These are phyloP conservation scores for Muscidifurax raptorellus DNA, from an alignment of 1,140 invertebrate genomes.

Conservation along the genomic window DNA sequence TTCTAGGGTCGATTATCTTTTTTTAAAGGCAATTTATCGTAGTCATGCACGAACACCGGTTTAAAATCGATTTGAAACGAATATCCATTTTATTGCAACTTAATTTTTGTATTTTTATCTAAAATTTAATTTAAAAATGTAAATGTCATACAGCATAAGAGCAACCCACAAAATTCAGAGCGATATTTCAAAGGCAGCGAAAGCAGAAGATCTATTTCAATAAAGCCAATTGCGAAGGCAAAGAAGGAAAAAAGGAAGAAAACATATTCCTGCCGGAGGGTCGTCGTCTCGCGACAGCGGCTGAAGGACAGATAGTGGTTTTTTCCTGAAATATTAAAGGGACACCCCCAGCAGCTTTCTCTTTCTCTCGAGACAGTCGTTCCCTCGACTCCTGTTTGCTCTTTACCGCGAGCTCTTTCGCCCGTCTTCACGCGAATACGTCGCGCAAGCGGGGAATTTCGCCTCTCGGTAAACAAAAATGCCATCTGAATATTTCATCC, in stretches of 20 bases:
- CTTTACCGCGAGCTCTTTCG: constrained; percentile 40
- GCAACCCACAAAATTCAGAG: neutral
- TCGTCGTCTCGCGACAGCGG: constrained; percentile 45
- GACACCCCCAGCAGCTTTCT: constrained; percentile 17
- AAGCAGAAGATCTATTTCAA: constrained; percentile 55
- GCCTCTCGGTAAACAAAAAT: constrained; percentile 39
- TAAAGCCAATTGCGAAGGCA: constrained; percentile 52
- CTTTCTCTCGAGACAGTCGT: constrained; percentile 54
- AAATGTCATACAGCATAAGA: no score
- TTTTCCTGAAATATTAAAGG: constrained; percentile 64
- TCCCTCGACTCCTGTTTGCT: constrained; percentile 65
- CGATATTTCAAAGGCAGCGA: constrained; percentile 36
- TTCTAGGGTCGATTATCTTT: neutral
- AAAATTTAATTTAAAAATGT: neutral
- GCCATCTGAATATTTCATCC: constrained; percentile 45
- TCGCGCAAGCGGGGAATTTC: constrained; percentile 3
- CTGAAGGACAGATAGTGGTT: constrained; percentile 55
- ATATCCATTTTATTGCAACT: no score
- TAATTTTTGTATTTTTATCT: no score
- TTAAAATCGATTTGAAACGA: no score
- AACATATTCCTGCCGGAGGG: constrained; percentile 43
- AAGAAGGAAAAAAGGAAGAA: constrained; percentile 36
- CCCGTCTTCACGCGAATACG: neutral
- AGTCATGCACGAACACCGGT: no score
- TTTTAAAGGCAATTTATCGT: no score